Percentiles rank a stretch among this genome's conserved stretches.
Evolutionary conservation across 1,140 invertebrate genomes (phyloP).

Genomic region (Teleogryllus occipitalis): DNA sequence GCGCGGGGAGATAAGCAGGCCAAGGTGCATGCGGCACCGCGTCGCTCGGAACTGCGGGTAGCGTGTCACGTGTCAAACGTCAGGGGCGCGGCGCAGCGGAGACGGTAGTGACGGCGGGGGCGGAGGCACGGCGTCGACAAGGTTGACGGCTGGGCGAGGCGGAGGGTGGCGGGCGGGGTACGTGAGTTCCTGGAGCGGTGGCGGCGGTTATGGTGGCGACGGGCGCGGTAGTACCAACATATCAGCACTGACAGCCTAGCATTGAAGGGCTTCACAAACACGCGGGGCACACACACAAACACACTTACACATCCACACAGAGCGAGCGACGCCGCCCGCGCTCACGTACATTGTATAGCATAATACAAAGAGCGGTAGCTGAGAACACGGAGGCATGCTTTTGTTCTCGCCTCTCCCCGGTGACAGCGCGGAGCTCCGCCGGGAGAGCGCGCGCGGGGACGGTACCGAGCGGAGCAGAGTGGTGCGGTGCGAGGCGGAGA

Average conservation of each 20-base stretch:
- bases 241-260: neutral
- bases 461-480: neutral
- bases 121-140: neutral
- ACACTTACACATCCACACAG: neutral
- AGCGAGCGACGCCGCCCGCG: neutral
- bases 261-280: conserved; percentile 1
- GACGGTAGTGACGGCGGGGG: neutral
- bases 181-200: neutral
- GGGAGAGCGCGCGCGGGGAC: neutral
- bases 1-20: neutral
- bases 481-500: no score
- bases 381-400: conserved; percentile 3
- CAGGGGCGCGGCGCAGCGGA: neutral
- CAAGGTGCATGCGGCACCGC: neutral
- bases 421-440: no score
- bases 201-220: neutral
- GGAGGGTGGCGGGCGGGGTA: no score
- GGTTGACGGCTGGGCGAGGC: neutral
- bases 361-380: conserved; percentile 4
- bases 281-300: neutral
- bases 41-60: neutral
- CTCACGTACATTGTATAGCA: neutral
- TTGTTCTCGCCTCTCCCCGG: neutral
- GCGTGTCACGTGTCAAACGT: neutral
- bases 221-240: neutral